Evolutionary conservation across 2,888 invertebrate species (phyloP).

Genomic region (Laspeyria flexula): DNA sequence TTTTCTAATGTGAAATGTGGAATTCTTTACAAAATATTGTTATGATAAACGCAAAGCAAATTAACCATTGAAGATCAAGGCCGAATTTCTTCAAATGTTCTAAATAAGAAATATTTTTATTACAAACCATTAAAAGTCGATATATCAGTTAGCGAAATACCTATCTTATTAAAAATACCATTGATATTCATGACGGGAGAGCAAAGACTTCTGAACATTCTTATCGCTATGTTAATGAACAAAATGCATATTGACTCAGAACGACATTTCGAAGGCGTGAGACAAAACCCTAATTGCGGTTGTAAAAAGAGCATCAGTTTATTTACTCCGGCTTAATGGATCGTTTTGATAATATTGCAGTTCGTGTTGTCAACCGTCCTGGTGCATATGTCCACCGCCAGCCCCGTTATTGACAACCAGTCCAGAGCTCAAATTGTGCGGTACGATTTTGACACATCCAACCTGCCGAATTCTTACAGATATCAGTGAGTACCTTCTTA

Average conservation of each 20-base stretch:
- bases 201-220: constrained; percentile 11
- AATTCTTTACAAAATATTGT: constrained; percentile 12
- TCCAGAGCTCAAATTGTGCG: constrained; percentile 63
- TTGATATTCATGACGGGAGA: neutral
- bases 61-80: constrained; percentile 29
- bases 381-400: constrained; percentile 52
- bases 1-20: neutral
- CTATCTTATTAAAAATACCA: no score
- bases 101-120: constrained; percentile 42
- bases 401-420: constrained; percentile 57
- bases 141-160: neutral
- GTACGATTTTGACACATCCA: constrained; percentile 69
- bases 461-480: constrained; percentile 77
- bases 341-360: constrained; percentile 56
- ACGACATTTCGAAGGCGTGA: constrained; percentile 3
- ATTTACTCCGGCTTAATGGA: constrained; percentile 1
- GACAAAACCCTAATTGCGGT: constrained; percentile 6
- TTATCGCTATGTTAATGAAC: constrained; percentile 22
- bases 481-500: constrained; percentile 69
- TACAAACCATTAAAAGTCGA: constrained; percentile 23
- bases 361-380: constrained; percentile 51
- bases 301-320: constrained; percentile 11
- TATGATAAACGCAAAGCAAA: constrained; percentile 16
- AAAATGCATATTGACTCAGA: constrained; percentile 2
- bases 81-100: constrained; percentile 17